Percentiles rank a stretch among this genome's conserved stretches.
These are phyloP conservation scores for Marcusenius ussheri DNA, from an alignment of 2,113 vertebrate genomes.

Conservation along the genomic window DNA sequence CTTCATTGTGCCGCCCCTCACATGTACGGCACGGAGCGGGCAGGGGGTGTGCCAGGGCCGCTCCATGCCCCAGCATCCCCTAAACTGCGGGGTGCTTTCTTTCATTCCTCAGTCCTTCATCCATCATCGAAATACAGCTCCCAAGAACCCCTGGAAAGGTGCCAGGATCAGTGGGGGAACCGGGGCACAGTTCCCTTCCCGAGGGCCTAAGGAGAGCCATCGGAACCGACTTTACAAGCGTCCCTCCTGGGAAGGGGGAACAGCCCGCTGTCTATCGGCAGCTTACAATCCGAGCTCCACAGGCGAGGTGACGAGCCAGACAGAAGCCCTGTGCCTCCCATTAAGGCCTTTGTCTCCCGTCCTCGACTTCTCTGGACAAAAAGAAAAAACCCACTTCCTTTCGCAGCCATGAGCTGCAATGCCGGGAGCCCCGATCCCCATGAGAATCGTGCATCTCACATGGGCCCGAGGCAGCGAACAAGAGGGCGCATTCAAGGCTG, in stretches of 20 bases:
- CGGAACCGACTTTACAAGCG: conserved; percentile 35
- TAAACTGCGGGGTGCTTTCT: background rate
- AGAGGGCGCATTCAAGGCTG: background rate
- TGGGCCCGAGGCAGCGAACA: background rate
- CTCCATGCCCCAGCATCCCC: background rate
- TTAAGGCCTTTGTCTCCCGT: conserved; percentile 40
- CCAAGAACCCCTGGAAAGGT: conserved; percentile 22
- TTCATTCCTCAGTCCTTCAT: background rate
- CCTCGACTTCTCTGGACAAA: background rate
- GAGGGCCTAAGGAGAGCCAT: conserved; percentile 39
- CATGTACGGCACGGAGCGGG: background rate
- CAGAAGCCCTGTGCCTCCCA: conserved; percentile 38
- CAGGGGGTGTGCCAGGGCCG: background rate
- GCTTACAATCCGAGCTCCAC: conserved; percentile 27
- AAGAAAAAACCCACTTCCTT: conserved; percentile 46
- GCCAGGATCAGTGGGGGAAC: conserved; percentile 39
- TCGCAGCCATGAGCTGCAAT: conserved; percentile 32
- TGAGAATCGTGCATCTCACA: background rate
- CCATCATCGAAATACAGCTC: conserved; percentile 28
- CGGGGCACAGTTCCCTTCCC: conserved; percentile 32
- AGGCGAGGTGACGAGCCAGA: conserved; percentile 32
- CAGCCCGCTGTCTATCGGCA: background rate
- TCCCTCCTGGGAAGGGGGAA: conserved; percentile 22
- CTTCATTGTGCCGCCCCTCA: background rate
- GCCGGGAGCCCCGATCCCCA: background rate